A percentile compares a stretch with the other conserved stretches of the same genome.
phyloP scores from a whole-genome alignment of 2,113 vertebrate species.

The Saimiri boliviensis region DNA sequence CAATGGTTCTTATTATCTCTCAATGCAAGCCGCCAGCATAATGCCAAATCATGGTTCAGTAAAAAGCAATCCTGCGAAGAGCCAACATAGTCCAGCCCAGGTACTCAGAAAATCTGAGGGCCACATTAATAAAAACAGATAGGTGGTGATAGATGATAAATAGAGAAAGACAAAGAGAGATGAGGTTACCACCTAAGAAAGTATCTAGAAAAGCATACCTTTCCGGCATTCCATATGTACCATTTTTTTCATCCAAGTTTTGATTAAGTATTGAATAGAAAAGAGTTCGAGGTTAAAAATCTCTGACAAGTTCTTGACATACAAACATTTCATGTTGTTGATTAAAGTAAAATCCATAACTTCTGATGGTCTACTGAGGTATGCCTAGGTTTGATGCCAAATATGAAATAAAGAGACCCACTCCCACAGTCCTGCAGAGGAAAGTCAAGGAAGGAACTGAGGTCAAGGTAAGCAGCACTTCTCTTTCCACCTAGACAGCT shows the following conservation, averaged over 20 bases:
- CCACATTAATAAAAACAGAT: background rate
- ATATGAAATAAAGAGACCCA: background rate
- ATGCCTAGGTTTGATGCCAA: background rate
- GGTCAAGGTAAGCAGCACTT: background rate
- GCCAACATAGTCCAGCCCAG: background rate
- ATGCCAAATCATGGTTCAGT: background rate
- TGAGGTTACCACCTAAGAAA: background rate
- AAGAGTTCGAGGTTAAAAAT: constrained; percentile 36
- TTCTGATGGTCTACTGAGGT: background rate
- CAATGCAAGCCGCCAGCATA: background rate
- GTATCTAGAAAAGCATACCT: background rate
- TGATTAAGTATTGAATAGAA: background rate
- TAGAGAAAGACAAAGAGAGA: background rate
- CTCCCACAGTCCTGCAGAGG: background rate
- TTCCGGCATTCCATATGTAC: background rate
- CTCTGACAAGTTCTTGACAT: constrained; percentile 22
- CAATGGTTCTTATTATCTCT: background rate
- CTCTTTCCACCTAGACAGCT: background rate
- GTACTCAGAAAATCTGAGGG: constrained; percentile 4
- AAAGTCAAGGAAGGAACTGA: background rate
- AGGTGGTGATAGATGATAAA: background rate
- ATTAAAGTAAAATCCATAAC: constrained; percentile 32
- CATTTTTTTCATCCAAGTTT: background rate
- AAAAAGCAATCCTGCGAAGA: background rate
- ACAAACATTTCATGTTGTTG: background rate